phyloP scores from a whole-genome alignment of 92 coral and sea anemone species.

The Epizoanthus stellaris region DNA sequence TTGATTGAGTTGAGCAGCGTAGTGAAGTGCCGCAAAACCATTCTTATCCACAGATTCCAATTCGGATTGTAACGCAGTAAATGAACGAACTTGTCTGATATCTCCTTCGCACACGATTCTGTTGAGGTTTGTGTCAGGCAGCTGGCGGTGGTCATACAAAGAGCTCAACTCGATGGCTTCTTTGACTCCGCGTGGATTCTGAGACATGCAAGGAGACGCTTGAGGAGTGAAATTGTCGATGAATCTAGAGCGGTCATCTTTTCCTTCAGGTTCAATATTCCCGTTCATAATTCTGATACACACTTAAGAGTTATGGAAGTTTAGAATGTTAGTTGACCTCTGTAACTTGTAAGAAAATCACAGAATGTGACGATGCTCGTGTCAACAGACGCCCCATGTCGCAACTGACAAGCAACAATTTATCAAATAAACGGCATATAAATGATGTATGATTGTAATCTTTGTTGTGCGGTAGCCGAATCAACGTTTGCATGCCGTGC shows the following conservation, averaged over 20 bases:
- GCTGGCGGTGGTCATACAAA: background rate
- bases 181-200: slow-evolving; percentile 7
- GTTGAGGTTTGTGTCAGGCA: slow-evolving; percentile 15
- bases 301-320: background rate
- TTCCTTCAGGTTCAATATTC: background rate
- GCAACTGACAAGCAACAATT: no score
- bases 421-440: background rate
- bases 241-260: background rate
- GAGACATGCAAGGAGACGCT: background rate
- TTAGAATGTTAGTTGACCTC: background rate
- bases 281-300: background rate
- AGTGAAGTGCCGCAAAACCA: slow-evolving; percentile 64
- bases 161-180: slow-evolving; percentile 12
- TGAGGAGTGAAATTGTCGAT: background rate
- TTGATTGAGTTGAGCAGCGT: slow-evolving; percentile 73
- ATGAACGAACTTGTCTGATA: background rate
- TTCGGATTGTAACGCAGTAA: slow-evolving; percentile 7
- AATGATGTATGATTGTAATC: background rate
- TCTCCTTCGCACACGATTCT: slow-evolving; percentile 24
- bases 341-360: background rate
- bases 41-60: slow-evolving; percentile 53
- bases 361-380: background rate
- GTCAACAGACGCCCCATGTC: no score
- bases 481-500: background rate
- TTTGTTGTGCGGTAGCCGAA: background rate